phyloP scores from a whole-genome alignment of 2,888 invertebrate genomes.

The Pollenia amentaria region DNA sequence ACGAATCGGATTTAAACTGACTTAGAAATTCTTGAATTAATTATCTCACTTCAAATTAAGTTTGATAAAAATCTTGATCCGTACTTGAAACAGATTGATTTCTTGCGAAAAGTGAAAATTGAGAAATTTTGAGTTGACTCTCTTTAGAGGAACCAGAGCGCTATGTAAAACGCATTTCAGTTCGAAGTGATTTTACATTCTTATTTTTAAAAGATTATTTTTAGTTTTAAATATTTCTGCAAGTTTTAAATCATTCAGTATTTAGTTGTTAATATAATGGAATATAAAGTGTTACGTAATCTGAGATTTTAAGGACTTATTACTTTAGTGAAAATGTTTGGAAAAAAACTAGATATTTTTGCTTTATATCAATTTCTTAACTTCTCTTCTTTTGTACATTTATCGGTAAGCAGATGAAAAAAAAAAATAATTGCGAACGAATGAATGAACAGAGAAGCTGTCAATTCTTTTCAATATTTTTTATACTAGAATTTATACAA shows the following conservation, averaged over 20 bases:
- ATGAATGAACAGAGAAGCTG: constrained; percentile 8
- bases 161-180: too few relatives aligned
- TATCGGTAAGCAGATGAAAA: neutral
- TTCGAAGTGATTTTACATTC: too few relatives aligned
- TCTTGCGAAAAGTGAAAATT: too few relatives aligned
- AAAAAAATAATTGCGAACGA: neutral
- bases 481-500: constrained; percentile 36
- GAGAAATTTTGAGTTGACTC: too few relatives aligned
- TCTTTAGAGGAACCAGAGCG: too few relatives aligned
- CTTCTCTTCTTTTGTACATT: constrained; percentile 5
- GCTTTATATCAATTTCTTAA: neutral
- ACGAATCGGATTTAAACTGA: too few relatives aligned
- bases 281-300: constrained; percentile 25
- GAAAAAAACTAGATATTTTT: neutral
- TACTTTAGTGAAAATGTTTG: neutral
- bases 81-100: too few relatives aligned
- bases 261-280: constrained; percentile 18
- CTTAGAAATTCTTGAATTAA: too few relatives aligned
- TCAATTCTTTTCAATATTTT: constrained; percentile 45
- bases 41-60: too few relatives aligned
- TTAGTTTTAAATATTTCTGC: too few relatives aligned
- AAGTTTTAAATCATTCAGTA: neutral
- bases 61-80: too few relatives aligned
- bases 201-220: too few relatives aligned
- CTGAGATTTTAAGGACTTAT: constrained; percentile 36